Evolutionary conservation across 1,140 invertebrate species (phyloP), one percentile per base, ranked within the genome.

Genomic region (Aricia agestis): DNA sequence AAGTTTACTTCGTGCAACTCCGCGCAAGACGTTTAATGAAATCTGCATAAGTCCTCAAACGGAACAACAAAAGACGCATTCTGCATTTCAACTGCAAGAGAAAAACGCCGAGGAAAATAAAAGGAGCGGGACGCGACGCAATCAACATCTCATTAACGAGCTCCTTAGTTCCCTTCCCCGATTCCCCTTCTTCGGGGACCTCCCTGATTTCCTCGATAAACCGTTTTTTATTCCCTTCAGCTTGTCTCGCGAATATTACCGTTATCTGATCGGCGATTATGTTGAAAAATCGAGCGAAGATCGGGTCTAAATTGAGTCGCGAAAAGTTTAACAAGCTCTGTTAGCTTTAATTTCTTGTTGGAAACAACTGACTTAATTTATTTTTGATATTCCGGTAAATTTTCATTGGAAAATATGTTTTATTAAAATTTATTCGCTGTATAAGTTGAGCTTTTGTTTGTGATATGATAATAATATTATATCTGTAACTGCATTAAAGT

Each of bases 101-200:
- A 75, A 73, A 81, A 79, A 78, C 73, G 73, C 70, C 68, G 66
- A 59, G 76, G 77, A 81, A 81, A 79, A 81, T 80, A 82, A 79
- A 73, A 77, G 82, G 84, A 84, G 79, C 79, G 81, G 76, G 74
- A 75, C 82, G 75, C 75, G 76, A 81, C 78, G 82, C 84, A 87
- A 89, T 89, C 85, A 89, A 85, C 87, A 87, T 89, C 84, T 87
- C 83, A 89, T 89, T 89, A 89, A 83, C 68, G 80, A 77, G 79
- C 72, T 81, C 79, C 80, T 85, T 86, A 86, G 86, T 86, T 86
- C 83, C 72, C 72, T 80, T 82, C 77, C 84, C 83, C 17, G 59
- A 1, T 10, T 76, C 63, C 67, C 76, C 81, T 83, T 52, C 82
- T 71, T 17, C 59, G 7, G 59, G 59, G 59, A 63, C 59, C n/a